Evolutionary conservation across 2,797 vertebrate genomes (phyloP).

Genomic region (Tragopan temminckii): DNA sequence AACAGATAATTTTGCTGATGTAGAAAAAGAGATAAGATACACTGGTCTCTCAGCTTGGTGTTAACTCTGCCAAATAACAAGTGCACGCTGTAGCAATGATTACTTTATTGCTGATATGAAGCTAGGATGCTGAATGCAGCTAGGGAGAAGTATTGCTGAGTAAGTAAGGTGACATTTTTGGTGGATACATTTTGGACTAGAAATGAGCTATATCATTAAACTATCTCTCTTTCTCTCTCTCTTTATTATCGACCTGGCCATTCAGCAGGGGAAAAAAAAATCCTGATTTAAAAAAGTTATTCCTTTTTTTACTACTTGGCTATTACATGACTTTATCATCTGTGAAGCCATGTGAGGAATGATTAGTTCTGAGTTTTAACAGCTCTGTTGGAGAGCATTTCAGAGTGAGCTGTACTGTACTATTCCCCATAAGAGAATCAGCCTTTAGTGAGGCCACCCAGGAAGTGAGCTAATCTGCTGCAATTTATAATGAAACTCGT

Average conservation of each 20-base stretch:
- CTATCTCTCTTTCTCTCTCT: not conserved
- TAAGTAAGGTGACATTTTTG: not conserved
- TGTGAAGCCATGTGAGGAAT: not conserved
- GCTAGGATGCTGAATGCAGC: not conserved
- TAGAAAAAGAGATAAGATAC: not conserved
- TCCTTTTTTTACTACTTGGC: not conserved
- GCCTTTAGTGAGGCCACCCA: not conserved
- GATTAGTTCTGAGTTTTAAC: not conserved
- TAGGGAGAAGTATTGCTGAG: not conserved
- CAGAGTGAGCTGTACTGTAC: not conserved
- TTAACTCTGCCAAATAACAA: not conserved
- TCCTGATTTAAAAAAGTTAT: not conserved
- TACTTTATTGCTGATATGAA: not conserved
- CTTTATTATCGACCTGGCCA: not conserved
- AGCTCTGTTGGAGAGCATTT: not conserved
- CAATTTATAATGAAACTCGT: not conserved
- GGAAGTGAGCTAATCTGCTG: not conserved
- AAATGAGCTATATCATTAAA: not conserved
- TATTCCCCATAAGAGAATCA: not conserved
- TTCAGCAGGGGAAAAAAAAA: not conserved
- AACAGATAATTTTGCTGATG: not conserved
- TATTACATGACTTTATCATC: not conserved
- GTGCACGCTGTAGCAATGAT: not conserved
- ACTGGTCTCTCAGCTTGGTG: not conserved
- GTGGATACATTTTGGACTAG: not conserved